Conservation (phyloP, 2,888 invertebrate genomes). For the Erebia palarica region DNA sequence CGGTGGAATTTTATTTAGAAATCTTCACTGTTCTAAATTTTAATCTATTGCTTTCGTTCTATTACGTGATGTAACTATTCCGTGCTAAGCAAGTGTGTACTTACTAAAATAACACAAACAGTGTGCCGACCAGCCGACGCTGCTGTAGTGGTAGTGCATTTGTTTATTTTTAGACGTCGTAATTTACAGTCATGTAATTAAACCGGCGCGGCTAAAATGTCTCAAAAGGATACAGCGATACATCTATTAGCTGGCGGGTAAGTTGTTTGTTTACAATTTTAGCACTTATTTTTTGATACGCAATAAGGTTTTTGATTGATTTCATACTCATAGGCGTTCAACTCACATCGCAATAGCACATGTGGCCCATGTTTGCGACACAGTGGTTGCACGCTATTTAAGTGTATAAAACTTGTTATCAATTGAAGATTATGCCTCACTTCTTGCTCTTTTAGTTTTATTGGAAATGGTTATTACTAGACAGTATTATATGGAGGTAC, state of each 20-base stretch:
- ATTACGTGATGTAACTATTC: slow-evolving; percentile 10
- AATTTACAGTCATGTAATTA: slow-evolving; percentile 80
- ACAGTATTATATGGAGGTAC: too few relatives aligned
- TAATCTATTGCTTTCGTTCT: background rate
- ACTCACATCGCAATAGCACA: slow-evolving; percentile 27
- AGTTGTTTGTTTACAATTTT: slow-evolving; percentile 45
- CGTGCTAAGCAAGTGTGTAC: slow-evolving; percentile 19
- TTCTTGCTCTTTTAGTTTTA: background rate
- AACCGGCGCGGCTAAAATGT: slow-evolving; percentile 81
- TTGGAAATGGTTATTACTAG: background rate
- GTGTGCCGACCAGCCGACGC: slow-evolving; percentile 45
- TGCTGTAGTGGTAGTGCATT: slow-evolving; percentile 69
- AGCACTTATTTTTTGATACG: slow-evolving; percentile 23
- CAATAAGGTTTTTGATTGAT: slow-evolving; percentile 31
- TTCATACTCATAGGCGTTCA: slow-evolving; percentile 23
- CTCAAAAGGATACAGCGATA: slow-evolving; percentile 93
- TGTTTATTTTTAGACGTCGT: slow-evolving; percentile 82
- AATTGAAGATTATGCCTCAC: slow-evolving; percentile 12
- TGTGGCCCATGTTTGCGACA: slow-evolving; percentile 35
- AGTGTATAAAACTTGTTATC: slow-evolving; percentile 13
- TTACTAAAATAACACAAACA: slow-evolving; percentile 30
- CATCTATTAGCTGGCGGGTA: slow-evolving; percentile 98
- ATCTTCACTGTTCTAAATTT: slow-evolving; percentile 5
- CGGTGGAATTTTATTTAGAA: background rate
- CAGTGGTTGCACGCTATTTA: slow-evolving; percentile 10